Conservation (phyloP, 2,113 vertebrate genomes). For the Odontesthes bonariensis region DNA sequence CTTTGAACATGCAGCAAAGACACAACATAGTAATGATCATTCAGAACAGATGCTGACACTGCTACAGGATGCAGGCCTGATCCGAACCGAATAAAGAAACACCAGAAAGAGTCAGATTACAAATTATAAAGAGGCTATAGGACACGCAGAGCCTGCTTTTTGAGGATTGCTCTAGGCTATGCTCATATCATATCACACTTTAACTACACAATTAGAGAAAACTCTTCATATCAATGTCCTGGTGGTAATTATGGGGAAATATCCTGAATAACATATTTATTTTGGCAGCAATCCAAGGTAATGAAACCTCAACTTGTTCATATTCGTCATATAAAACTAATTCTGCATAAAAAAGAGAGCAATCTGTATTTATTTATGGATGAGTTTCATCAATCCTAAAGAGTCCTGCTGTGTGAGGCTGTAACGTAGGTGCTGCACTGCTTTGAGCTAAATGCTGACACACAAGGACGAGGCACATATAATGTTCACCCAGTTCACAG, state of each 20-base stretch:
- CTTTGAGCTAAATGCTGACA: not conserved
- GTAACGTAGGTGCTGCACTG: too few species aligned
- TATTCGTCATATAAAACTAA: not conserved
- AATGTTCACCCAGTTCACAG: too few species aligned
- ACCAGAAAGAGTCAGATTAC: not conserved
- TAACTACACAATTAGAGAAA: slow-evolving; percentile 12
- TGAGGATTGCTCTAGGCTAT: slow-evolving; percentile 19
- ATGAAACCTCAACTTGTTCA: not conserved
- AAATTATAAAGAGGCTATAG: too few species aligned
- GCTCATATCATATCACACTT: slow-evolving; percentile 9
- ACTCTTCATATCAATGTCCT: slow-evolving; percentile 3
- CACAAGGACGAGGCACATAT: too few species aligned
- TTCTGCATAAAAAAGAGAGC: not conserved
- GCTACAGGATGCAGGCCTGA: slow-evolving; percentile 12
- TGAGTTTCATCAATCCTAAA: not conserved
- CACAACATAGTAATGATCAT: not conserved
- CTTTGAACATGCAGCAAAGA: not conserved
- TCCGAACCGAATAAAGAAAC: not conserved
- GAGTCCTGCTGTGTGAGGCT: too few species aligned
- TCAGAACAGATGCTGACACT: slow-evolving; percentile 14
- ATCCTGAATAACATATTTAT: slow-evolving; percentile 12
- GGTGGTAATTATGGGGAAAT: slow-evolving; percentile 26
- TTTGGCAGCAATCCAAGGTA: not conserved
- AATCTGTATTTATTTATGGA: not conserved
- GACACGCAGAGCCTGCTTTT: not conserved